Evolutionary conservation across 2,113 vertebrate species (phyloP).

Genomic region (Paratilapia polleni): DNA sequence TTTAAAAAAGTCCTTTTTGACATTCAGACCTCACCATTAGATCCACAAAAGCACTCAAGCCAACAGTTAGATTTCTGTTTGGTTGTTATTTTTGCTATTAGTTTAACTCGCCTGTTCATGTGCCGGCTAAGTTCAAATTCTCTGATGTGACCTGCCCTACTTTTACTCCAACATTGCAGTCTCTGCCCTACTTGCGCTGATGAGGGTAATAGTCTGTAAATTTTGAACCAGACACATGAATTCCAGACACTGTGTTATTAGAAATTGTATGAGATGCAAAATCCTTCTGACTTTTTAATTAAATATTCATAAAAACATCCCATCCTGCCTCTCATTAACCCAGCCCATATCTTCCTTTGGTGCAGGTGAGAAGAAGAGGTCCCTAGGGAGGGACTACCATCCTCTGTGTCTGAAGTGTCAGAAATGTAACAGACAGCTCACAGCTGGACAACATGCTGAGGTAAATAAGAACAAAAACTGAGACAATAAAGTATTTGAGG

Average conservation of each 20-base stretch:
- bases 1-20: constrained; percentile 9
- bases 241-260: neutral
- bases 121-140: constrained; percentile 43
- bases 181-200: constrained; percentile 26
- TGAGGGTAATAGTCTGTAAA: constrained; percentile 2
- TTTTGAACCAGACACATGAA: constrained; percentile 4
- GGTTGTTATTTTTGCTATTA: constrained; percentile 5
- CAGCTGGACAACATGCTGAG: constrained; percentile 85
- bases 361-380: constrained; percentile 84
- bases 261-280: neutral
- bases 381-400: constrained; percentile 86
- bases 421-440: constrained; percentile 83
- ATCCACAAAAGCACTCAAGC: neutral
- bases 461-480: constrained; percentile 55
- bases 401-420: constrained; percentile 87
- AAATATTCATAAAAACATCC: neutral
- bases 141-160: constrained; percentile 55
- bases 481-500: neutral
- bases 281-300: neutral
- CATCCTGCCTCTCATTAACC: neutral
- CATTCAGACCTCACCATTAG: neutral
- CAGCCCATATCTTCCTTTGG: constrained; percentile 8
- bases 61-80: neutral
- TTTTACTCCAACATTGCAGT: constrained; percentile 30
- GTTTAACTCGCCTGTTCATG: constrained; percentile 18